phyloP scores from a whole-genome alignment of 2,888 invertebrate species.

The Epirrhoe tristata region DNA sequence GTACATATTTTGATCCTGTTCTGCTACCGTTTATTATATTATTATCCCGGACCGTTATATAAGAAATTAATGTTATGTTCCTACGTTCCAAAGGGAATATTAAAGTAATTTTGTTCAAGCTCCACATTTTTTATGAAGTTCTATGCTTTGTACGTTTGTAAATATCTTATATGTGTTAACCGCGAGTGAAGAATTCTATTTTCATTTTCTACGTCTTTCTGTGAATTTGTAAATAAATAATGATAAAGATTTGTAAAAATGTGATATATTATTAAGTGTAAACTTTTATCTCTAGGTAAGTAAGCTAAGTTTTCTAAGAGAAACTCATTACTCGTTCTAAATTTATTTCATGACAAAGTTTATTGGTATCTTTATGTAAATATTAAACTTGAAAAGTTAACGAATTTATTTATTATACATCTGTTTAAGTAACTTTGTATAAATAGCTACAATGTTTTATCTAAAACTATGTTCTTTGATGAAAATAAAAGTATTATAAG shows the following conservation, averaged over 20 bases:
- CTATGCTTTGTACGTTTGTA: constrained; percentile 39
- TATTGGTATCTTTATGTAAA: constrained; percentile 34
- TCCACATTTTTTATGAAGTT: constrained; percentile 41
- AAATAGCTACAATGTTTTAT: constrained; percentile 4
- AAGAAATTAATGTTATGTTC: constrained; percentile 43
- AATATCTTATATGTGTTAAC: constrained; percentile 41
- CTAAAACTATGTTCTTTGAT: background rate
- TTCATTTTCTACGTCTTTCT: constrained; percentile 26
- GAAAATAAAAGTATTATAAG: background rate
- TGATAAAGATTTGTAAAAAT: constrained; percentile 54
- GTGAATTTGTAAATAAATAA: constrained; percentile 44
- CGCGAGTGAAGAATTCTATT: constrained; percentile 31
- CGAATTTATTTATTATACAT: constrained; percentile 33
- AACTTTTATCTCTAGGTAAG: constrained; percentile 44
- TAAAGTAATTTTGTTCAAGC: constrained; percentile 44
- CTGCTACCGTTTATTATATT: constrained; percentile 54
- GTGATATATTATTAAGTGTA: constrained; percentile 55
- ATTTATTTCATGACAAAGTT: constrained; percentile 32
- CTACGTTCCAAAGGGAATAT: constrained; percentile 41
- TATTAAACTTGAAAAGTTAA: constrained; percentile 35
- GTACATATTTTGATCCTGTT: constrained; percentile 49
- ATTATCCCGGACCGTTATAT: constrained; percentile 54
- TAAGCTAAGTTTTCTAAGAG: constrained; percentile 56
- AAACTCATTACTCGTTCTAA: constrained; percentile 39
- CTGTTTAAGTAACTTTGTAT: constrained; percentile 40